phyloP scores from a whole-genome alignment of 2,113 vertebrate genomes.

The Cacatua alba region DNA sequence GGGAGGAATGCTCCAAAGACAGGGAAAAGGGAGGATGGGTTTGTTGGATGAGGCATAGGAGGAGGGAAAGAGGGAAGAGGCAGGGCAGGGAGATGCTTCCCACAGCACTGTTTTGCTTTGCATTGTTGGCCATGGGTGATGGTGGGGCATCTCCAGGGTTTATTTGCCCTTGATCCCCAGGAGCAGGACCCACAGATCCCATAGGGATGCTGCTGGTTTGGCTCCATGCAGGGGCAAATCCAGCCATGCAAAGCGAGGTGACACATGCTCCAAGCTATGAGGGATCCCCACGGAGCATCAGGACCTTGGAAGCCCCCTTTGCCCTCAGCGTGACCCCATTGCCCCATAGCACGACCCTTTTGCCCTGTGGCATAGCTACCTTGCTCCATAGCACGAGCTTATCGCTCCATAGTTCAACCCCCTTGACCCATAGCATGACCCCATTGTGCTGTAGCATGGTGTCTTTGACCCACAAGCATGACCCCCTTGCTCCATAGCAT shows the following conservation, averaged over 20 bases:
- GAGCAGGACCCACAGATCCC: neutral
- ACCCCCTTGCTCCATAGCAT: neutral
- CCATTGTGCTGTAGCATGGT: neutral
- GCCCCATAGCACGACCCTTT: neutral
- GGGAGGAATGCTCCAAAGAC: neutral
- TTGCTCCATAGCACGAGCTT: neutral
- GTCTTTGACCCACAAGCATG: too few relatives aligned
- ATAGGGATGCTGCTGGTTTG: neutral
- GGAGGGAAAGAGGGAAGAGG: neutral
- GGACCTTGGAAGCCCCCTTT: neutral
- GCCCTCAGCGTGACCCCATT: neutral
- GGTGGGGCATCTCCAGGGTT: neutral
- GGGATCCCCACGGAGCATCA: rapidly evolving
- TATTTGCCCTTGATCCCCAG: neutral
- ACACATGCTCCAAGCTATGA: rapidly evolving
- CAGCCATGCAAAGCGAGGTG: rapidly evolving
- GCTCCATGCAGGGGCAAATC: neutral
- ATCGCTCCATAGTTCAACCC: neutral
- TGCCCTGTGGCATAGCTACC: too few relatives aligned
- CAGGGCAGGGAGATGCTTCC: neutral
- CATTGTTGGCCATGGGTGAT: neutral
- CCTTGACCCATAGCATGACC: neutral
- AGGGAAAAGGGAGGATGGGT: neutral
- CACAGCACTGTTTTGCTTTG: rapidly evolving
- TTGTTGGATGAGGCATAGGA: neutral